Evolutionary conservation across 2,888 invertebrate genomes (phyloP).

Genomic region (Ariolimax columbianus): DNA sequence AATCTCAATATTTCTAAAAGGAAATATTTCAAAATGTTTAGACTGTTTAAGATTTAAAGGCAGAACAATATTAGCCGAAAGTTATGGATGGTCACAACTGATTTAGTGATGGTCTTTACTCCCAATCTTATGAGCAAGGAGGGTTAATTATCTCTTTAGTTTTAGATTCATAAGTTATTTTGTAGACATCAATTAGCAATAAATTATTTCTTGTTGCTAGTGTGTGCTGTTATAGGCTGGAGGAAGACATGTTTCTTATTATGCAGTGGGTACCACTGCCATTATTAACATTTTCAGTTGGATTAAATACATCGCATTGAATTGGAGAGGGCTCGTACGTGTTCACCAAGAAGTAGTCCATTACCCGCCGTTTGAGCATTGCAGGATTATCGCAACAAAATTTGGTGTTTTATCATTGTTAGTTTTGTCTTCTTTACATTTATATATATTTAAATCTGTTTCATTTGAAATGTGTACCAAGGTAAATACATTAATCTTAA

Average conservation of each 20-base stretch:
- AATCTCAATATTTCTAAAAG: neutral
- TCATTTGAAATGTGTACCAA: slow-evolving; percentile 50
- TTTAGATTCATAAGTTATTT: neutral
- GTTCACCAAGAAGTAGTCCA: neutral
- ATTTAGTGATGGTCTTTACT: neutral
- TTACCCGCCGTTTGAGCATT: slow-evolving; percentile 8
- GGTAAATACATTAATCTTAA: slow-evolving; percentile 53
- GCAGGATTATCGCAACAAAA: neutral
- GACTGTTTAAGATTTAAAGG: no score
- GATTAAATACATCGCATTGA: neutral
- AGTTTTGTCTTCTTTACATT: slow-evolving; percentile 38
- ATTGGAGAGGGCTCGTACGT: slow-evolving; percentile 26
- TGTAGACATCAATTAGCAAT: slow-evolving; percentile 30
- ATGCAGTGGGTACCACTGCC: neutral
- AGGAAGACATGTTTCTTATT: slow-evolving; percentile 16
- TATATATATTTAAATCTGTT: slow-evolving; percentile 40
- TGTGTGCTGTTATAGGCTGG: slow-evolving; percentile 6
- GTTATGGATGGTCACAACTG: slow-evolving; percentile 8
- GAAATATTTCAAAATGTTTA: no score
- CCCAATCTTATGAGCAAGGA: slow-evolving; percentile 30
- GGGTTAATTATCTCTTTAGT: slow-evolving; percentile 29
- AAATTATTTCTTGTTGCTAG: slow-evolving; percentile 26
- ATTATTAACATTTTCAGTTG: slow-evolving; percentile 1
- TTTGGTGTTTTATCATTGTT: slow-evolving; percentile 37
- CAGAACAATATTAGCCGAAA: neutral